Percentiles rank a stretch among this genome's conserved stretches.
phyloP scores from a whole-genome alignment of 2,888 invertebrate species.

The Mechanitis mazaeus region DNA sequence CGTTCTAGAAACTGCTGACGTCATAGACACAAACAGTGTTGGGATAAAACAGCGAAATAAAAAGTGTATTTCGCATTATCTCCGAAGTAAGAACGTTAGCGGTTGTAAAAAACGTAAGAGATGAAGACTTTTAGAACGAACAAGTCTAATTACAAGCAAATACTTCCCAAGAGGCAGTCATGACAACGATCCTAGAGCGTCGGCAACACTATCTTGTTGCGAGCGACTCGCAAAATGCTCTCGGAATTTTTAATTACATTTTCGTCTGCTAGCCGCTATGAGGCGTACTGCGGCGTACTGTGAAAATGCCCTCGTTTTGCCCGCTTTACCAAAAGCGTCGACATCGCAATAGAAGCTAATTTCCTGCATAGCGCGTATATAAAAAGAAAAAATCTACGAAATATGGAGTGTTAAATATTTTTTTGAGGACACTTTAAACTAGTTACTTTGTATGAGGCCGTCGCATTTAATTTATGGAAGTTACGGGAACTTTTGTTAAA shows the following conservation, averaged over 20 bases:
- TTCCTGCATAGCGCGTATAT: conserved; percentile 73
- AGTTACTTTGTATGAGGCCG: conserved; percentile 13
- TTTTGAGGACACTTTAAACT: conserved; percentile 17
- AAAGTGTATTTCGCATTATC: conserved; percentile 44
- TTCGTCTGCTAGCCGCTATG: conserved; percentile 72
- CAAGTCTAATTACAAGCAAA: conserved; percentile 72
- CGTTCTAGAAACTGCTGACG: conserved; percentile 10
- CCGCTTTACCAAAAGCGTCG: conserved; percentile 74
- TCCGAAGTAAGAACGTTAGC: conserved; percentile 34
- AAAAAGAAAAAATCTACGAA: conserved; percentile 58
- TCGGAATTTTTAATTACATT: conserved; percentile 77
- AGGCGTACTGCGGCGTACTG: conserved; percentile 60
- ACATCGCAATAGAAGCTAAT: conserved; percentile 77
- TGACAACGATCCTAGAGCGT: conserved; percentile 65
- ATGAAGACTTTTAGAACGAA: conserved; percentile 60
- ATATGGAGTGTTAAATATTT: conserved; percentile 45
- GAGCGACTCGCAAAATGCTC: conserved; percentile 71
- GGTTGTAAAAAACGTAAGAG: conserved; percentile 49
- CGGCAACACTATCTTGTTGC: conserved; percentile 74
- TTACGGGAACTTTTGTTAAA: background rate
- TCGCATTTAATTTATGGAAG: conserved; percentile 7
- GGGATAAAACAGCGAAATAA: conserved; percentile 15
- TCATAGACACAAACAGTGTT: background rate
- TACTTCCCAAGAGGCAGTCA: conserved; percentile 69
- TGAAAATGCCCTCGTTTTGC: conserved; percentile 67